Conservation (phyloP, 2,797 vertebrate genomes). For the Sardinella longiceps region DNA sequence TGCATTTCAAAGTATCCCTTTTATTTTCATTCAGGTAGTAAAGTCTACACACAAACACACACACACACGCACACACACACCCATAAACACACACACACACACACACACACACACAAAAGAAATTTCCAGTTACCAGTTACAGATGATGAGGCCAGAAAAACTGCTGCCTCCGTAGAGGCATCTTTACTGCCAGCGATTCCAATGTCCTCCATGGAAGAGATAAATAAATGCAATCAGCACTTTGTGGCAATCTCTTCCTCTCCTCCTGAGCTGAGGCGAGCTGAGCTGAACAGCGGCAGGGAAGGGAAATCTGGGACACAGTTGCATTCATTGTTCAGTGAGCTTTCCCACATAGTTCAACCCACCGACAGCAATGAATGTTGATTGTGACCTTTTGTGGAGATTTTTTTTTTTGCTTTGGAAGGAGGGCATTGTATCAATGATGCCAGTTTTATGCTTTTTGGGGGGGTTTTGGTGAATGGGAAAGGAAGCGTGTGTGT, state of each 20-base stretch:
- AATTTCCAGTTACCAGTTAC: background rate
- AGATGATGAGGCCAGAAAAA: slow-evolving; percentile 3
- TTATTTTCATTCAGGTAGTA: background rate
- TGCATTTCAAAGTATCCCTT: background rate
- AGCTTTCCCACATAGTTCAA: slow-evolving; percentile 97
- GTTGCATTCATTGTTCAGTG: slow-evolving; percentile 99
- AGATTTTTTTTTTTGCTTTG: slow-evolving; percentile 70
- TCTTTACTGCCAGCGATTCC: slow-evolving; percentile 29
- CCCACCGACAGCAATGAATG: slow-evolving; percentile 99
- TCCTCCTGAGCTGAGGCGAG: background rate
- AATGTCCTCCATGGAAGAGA: slow-evolving; percentile 25
- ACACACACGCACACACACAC: background rate
- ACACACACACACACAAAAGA: slow-evolving; percentile 2
- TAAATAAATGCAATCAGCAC: slow-evolving; percentile 38
- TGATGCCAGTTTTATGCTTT: background rate
- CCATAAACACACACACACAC: background rate
- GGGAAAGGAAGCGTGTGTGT: background rate
- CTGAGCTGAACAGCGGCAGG: background rate
- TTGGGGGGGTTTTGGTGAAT: background rate
- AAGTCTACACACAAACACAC: background rate
- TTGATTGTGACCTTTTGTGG: slow-evolving; percentile 99
- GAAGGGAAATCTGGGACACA: slow-evolving; percentile 91
- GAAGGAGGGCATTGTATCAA: slow-evolving; percentile 43
- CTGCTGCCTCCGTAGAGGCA: background rate
- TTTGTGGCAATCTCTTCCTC: slow-evolving; percentile 29